phyloP scores from a whole-genome alignment of 2,888 invertebrate genomes.

The Bhutanitis thaidina region DNA sequence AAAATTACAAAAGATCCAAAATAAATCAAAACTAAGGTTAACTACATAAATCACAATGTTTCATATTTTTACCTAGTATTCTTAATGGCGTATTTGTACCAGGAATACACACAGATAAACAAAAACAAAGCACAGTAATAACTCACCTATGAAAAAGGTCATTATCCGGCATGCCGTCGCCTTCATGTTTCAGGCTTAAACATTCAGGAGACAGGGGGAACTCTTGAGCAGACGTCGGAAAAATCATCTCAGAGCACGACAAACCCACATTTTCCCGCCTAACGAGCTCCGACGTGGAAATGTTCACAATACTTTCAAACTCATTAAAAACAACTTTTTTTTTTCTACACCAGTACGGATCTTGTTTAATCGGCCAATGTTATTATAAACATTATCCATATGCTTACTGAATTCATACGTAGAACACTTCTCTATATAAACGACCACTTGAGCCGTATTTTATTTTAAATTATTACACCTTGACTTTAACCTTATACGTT shows the following conservation, averaged over 20 bases:
- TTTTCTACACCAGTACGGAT: neutral
- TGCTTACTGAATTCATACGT: neutral
- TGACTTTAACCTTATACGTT: neutral
- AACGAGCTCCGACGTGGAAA: conserved; percentile 26
- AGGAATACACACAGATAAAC: no score
- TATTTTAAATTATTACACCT: neutral
- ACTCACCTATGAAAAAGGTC: conserved; percentile 24
- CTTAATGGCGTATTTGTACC: no score
- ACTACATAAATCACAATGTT: no score
- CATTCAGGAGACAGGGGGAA: conserved; percentile 2
- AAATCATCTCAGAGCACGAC: conserved; percentile 39
- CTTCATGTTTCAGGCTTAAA: conserved; percentile 10
- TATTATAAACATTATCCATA: neutral
- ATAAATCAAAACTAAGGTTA: no score
- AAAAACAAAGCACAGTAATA: neutral
- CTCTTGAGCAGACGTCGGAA: conserved; percentile 23
- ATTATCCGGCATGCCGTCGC: conserved; percentile 16
- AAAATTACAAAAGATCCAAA: no score
- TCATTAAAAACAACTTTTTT: conserved; percentile 37
- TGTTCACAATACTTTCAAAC: conserved; percentile 44
- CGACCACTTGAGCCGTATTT: neutral
- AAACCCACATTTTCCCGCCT: conserved; percentile 39
- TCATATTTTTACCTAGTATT: no score
- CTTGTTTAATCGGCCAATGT: neutral
- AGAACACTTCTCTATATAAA: neutral